phyloP scores from a whole-genome alignment of 2,113 vertebrate species.

The human region DNA sequence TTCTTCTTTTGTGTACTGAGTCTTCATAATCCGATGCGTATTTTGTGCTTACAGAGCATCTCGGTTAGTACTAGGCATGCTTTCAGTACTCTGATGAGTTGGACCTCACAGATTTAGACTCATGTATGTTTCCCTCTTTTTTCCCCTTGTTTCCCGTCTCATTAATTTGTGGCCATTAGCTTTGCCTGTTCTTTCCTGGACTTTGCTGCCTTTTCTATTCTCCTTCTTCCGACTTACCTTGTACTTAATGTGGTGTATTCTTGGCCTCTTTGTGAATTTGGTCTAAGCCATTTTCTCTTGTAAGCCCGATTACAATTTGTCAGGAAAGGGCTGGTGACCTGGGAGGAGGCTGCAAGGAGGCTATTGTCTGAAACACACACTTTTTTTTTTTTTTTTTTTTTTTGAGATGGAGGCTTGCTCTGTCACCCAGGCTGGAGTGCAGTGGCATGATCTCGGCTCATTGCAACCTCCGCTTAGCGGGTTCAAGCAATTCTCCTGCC shows the following conservation, averaged over 20 bases:
- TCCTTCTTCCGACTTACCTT: not conserved
- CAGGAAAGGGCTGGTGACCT: not conserved
- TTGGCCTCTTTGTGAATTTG: not conserved
- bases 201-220: not conserved
- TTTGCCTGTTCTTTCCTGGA: not conserved
- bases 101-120: no score
- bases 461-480: no score
- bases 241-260: not conserved
- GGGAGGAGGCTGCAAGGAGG: not conserved
- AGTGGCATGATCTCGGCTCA: no score
- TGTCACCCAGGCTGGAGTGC: no score
- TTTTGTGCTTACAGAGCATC: not conserved
- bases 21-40: not conserved
- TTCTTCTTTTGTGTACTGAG: not conserved
- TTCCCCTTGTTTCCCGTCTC: not conserved
- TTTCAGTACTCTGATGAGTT: not conserved
- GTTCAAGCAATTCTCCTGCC: no score
- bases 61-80: fast-evolving
- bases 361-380: not conserved
- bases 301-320: not conserved
- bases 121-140: not conserved
- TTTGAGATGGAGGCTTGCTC: no score
- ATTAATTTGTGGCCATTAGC: not conserved
- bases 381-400: not conserved
- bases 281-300: not conserved